Base-by-base conservation (phyloP, 2,797 vertebrate genomes). In the Lerista edwardsae region DNA sequence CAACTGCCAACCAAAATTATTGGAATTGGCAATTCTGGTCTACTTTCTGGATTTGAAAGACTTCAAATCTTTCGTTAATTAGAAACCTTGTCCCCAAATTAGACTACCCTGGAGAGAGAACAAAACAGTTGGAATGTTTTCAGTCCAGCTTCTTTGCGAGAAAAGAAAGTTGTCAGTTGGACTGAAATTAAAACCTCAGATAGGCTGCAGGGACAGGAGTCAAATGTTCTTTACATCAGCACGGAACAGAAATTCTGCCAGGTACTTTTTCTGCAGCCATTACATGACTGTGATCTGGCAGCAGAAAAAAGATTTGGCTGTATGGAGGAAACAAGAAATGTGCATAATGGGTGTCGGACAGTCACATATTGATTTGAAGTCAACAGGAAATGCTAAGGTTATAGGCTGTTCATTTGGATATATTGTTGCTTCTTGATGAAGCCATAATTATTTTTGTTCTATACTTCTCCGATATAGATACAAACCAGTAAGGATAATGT, bases 341-440 rank as follows among this genome's bases (percentile, higher is more conserved):
- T 39, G 36, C 36, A 8, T 39, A 34, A 34, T 36, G 68, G 19
- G 36, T 7, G 34, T 3, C 9, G 34, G 67, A 21, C 36, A 36
- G 39, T 23, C 19, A 25, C 68, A 69, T 39, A 69, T 39, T 23
- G 36, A 39, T 69, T 31, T 69, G 68, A 69, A 39, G 6, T 21
- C 39, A 31, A 17, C n/a, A 39, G 7, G 31, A 23, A 10, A 25
- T 29, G 19, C 21, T 69, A 39, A 5, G 36, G 21, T 34, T 51
- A 12, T 51, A 51, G 47, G 47, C 47, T 51, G 47, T 51, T 51
- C 36, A 23, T 67, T 67, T n/a, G 82, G 25, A 75, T 78, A 79
- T 0, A 34, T 79, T 84, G 34, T 5, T 88, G 21, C 69, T 89
- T 55, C 72, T 62, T 88, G 65, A 85, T 67, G 79, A n/a, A 84